A percentile compares a stretch with the other conserved stretches of the same genome.
Evolutionary conservation across 2,888 invertebrate genomes (phyloP).

Genomic region (Lymantria dispar): DNA sequence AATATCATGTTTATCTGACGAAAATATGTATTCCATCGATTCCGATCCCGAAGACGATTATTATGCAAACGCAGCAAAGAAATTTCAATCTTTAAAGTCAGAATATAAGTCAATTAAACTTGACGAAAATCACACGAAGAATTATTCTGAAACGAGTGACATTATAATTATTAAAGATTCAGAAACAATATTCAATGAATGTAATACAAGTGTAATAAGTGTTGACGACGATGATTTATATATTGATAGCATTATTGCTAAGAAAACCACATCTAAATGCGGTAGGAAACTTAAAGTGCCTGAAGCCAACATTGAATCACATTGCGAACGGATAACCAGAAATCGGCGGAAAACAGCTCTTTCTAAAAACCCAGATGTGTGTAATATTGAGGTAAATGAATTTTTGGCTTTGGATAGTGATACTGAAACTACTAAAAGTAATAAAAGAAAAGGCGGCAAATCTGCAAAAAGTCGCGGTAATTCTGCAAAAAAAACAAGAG

Average conservation of each 20-base stretch:
- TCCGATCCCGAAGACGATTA: constrained; percentile 73
- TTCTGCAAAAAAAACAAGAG: neutral
- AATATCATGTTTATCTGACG: neutral
- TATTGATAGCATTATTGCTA: constrained; percentile 40
- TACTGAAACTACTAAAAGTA: neutral
- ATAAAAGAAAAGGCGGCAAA: neutral
- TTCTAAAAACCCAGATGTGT: constrained; percentile 3
- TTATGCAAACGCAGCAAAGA: constrained; percentile 60
- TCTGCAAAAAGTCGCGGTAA: neutral
- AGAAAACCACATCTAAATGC: constrained; percentile 21
- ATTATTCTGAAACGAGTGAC: neutral
- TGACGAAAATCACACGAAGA: constrained; percentile 12
- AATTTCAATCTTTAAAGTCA: constrained; percentile 50
- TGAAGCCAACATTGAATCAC: neutral
- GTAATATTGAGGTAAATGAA: neutral
- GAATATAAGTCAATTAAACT: constrained; percentile 44
- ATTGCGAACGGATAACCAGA: neutral
- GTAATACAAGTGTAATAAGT: constrained; percentile 22
- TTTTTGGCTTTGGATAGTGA: neutral
- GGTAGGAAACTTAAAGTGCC: constrained; percentile 15
- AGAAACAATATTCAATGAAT: constrained; percentile 10
- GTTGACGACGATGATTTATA: constrained; percentile 35
- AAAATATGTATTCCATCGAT: constrained; percentile 43
- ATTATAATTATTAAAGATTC: neutral
- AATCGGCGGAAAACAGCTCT: constrained; percentile 11